These are phyloP conservation scores for Lepeophtheirus nordmannii DNA, from an alignment of 2,888 invertebrate genomes.

Conservation along the genomic window DNA sequence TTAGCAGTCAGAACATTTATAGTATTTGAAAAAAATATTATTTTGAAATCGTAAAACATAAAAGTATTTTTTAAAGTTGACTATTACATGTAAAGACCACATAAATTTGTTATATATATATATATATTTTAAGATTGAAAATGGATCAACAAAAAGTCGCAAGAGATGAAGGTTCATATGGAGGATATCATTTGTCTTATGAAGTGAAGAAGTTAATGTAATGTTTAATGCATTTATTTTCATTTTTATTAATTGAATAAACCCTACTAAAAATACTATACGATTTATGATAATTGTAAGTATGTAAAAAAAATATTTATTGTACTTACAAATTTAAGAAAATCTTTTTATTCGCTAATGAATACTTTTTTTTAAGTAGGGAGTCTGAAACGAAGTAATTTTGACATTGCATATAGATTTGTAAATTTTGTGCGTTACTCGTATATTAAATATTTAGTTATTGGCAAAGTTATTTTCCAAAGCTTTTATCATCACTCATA, in stretches of 20 bases:
- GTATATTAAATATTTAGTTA: no score
- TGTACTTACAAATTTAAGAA: background rate
- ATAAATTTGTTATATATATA: background rate
- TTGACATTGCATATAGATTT: no score
- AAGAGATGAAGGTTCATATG: conserved; percentile 54
- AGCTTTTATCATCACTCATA: no score
- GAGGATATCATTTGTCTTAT: conserved; percentile 97
- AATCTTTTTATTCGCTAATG: conserved; percentile 18
- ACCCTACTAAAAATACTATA: no score
- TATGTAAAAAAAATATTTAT: background rate
- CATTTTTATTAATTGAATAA: no score
- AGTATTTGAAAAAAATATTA: no score
- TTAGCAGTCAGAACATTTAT: background rate
- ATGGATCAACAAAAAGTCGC: no score
- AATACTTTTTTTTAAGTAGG: no score
- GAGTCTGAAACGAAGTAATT: no score
- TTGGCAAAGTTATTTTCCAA: no score
- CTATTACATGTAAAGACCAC: background rate
- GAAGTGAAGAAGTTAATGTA: conserved; percentile 99
- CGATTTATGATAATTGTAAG: conserved; percentile 36
- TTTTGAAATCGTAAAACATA: background rate
- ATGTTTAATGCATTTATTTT: conserved; percentile 30
- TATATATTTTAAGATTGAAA: background rate
- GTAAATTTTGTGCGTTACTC: no score
- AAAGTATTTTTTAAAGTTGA: background rate